phyloP scores from a whole-genome alignment of 2,888 invertebrate species.

The Malthinus flaveolus region DNA sequence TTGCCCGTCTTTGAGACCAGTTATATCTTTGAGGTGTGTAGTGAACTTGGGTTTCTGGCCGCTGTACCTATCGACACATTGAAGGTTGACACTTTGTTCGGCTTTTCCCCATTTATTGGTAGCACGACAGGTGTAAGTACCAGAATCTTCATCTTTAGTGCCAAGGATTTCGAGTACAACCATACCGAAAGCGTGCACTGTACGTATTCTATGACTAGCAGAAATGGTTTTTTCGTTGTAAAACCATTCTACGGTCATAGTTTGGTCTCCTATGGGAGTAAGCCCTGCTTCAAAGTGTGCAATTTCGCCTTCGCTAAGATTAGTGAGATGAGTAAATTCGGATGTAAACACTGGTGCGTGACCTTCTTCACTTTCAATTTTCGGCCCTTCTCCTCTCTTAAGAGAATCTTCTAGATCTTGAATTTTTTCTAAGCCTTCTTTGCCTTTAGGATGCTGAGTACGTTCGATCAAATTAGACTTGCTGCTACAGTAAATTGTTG shows the following conservation, averaged over 20 bases:
- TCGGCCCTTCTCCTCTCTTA: conserved; percentile 69
- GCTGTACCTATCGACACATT: conserved; percentile 81
- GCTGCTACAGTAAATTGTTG: conserved; percentile 81
- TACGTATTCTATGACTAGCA: conserved; percentile 87
- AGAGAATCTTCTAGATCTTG: conserved; percentile 88
- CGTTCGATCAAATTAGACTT: conserved; percentile 83
- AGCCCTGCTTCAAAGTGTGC: conserved; percentile 97
- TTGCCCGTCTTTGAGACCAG: conserved; percentile 88
- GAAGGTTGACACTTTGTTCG: conserved; percentile 80
- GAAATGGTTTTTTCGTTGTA: conserved; percentile 88
- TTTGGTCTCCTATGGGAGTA: conserved; percentile 91
- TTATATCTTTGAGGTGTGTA: conserved; percentile 81
- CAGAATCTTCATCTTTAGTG: conserved; percentile 90
- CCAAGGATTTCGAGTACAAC: conserved; percentile 95
- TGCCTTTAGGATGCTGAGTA: conserved; percentile 95
- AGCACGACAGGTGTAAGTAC: conserved; percentile 85
- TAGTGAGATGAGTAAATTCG: conserved; percentile 79
- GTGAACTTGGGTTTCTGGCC: conserved; percentile 89
- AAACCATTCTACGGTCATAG: conserved; percentile 95
- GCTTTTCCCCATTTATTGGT: conserved; percentile 88
- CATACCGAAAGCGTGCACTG: conserved; percentile 97
- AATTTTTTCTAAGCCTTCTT: conserved; percentile 88
- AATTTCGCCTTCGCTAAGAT: conserved; percentile 91
- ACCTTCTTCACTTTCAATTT: conserved; percentile 75
- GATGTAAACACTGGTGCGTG: conserved; percentile 88